Conservation (phyloP, 2,888 invertebrate species). For the Eupithecia abbreviata region DNA sequence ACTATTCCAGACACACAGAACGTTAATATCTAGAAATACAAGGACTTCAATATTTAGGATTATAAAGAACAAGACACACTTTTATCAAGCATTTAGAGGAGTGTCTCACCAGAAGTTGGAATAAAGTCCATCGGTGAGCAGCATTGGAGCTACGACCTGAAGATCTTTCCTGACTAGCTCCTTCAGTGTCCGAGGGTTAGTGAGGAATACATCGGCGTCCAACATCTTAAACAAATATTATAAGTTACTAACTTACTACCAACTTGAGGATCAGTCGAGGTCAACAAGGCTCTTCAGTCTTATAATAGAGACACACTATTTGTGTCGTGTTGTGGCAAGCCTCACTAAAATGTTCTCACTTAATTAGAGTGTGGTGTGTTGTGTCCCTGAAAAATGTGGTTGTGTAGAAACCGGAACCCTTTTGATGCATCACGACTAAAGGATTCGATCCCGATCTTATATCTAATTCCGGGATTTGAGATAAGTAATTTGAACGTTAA, state of each 20-base stretch:
- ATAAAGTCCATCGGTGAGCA: slow-evolving; percentile 93
- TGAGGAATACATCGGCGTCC: slow-evolving; percentile 93
- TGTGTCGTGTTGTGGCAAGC: too few relatives aligned
- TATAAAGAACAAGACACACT: background rate
- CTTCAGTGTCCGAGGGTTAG: slow-evolving; percentile 86
- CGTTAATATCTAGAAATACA: background rate
- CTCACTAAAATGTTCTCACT: too few relatives aligned
- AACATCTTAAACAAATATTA: slow-evolving; percentile 81
- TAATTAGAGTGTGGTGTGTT: background rate
- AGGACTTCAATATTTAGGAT: too few relatives aligned
- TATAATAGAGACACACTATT: too few relatives aligned
- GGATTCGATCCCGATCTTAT: too few relatives aligned
- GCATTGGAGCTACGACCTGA: slow-evolving; percentile 91
- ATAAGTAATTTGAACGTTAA: too few relatives aligned
- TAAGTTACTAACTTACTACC: background rate
- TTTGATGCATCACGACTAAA: too few relatives aligned
- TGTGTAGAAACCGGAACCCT: too few relatives aligned
- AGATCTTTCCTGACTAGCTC: slow-evolving; percentile 85
- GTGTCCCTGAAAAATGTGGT: background rate
- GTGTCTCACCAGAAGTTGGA: slow-evolving; percentile 94
- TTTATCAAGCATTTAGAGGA: slow-evolving; percentile 42
- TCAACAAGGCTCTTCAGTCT: background rate
- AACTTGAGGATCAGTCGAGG: background rate
- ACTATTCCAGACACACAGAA: background rate
- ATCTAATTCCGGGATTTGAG: too few relatives aligned